Conservation (phyloP, 2,888 invertebrate species). For the Pherbina coryleti region DNA sequence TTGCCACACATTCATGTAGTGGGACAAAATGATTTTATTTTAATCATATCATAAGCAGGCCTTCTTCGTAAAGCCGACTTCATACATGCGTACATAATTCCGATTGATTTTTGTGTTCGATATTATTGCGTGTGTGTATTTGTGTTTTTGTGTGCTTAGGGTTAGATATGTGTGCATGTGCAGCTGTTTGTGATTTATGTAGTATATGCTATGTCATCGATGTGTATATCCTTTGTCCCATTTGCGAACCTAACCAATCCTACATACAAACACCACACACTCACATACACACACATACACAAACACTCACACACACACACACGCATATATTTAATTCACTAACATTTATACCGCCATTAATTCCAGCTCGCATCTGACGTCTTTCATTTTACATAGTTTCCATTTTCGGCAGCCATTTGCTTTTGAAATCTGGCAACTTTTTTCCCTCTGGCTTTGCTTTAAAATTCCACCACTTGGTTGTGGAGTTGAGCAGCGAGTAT, state of each 20-base stretch:
- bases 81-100: neutral
- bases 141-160: neutral
- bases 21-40: neutral
- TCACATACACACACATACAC: conserved; percentile 7
- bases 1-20: neutral
- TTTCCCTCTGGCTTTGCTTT: neutral
- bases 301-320: conserved; percentile 19
- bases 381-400: neutral
- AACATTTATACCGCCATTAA: neutral
- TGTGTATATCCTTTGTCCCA: neutral
- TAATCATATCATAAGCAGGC: neutral
- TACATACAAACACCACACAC: conserved; percentile 32
- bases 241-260: neutral
- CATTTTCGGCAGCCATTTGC: conserved; percentile 61
- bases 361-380: neutral
- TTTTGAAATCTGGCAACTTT: conserved; percentile 10
- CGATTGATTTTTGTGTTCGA: neutral
- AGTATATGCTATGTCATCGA: neutral
- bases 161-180: too few relatives aligned
- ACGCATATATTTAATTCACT: neutral
- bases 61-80: neutral
- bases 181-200: too few relatives aligned
- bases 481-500: neutral
- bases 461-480: conserved; percentile 58
- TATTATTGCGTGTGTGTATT: neutral